Percentiles rank a stretch among this genome's conserved stretches.
Conservation (phyloP, 2,797 vertebrate species). For the Cossypha caffra region DNA sequence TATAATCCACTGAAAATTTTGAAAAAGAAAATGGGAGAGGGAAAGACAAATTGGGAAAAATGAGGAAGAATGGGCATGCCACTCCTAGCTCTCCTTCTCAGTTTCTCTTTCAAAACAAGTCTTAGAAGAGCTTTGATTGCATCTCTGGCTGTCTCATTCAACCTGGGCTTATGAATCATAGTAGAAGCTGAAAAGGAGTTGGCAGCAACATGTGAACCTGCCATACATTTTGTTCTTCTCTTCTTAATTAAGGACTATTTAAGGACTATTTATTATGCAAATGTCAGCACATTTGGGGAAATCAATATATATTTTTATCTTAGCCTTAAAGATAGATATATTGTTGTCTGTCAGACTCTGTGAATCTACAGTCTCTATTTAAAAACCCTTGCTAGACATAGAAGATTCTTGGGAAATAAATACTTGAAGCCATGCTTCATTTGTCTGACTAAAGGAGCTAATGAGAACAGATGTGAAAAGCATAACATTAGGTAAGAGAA, state of each 20-base stretch:
- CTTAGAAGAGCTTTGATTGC: slow-evolving; percentile 31
- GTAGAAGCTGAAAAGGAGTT: slow-evolving; percentile 11
- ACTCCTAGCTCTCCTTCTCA: neutral
- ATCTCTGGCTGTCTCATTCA: slow-evolving; percentile 41
- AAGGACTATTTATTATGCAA: neutral
- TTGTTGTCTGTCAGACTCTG: neutral
- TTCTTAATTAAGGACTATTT: slow-evolving; percentile 43
- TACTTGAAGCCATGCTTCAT: neutral
- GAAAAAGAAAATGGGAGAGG: neutral
- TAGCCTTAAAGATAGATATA: slow-evolving; percentile 12
- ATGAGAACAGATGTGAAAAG: neutral
- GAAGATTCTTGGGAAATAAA: neutral
- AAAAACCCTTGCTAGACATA: neutral
- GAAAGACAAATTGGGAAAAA: neutral
- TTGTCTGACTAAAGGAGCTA: neutral
- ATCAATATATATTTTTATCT: slow-evolving; percentile 12
- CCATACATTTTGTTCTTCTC: slow-evolving; percentile 44
- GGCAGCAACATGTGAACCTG: slow-evolving; percentile 14
- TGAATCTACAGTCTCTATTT: neutral
- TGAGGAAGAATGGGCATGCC: neutral
- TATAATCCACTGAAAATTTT: neutral
- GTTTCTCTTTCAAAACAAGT: slow-evolving; percentile 42
- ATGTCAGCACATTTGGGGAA: neutral
- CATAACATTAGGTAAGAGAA: neutral
- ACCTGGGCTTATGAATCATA: slow-evolving; percentile 22